Percentiles rank a stretch among this genome's conserved stretches.
These are phyloP conservation scores for Sinohyriopsis cumingii DNA, from an alignment of 2,888 invertebrate species.

Conservation along the genomic window DNA sequence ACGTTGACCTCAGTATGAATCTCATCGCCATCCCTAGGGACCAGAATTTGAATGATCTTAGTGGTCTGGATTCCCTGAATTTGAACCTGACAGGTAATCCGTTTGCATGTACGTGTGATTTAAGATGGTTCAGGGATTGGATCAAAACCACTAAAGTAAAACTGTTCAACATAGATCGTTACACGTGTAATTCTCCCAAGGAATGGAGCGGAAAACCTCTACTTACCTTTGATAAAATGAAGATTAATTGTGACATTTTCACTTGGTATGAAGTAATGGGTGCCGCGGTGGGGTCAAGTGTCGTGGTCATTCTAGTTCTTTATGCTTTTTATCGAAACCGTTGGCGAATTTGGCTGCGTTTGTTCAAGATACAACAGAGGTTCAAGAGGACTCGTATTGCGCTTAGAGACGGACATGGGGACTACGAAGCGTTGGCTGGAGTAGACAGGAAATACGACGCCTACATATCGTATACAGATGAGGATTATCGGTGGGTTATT, in stretches of 20 bases:
- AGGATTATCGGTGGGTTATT: slow-evolving; percentile 45
- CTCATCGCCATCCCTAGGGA: slow-evolving; percentile 62
- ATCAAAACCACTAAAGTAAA: slow-evolving; percentile 82
- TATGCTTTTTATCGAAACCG: slow-evolving; percentile 29
- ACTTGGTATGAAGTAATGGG: slow-evolving; percentile 34
- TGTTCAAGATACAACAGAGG: slow-evolving; percentile 16
- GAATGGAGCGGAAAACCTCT: slow-evolving; percentile 44
- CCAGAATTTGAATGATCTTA: slow-evolving; percentile 77
- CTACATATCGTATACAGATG: slow-evolving; percentile 43
- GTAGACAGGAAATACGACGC: slow-evolving; percentile 27
- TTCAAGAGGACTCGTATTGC: too few species aligned
- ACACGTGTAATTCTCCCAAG: slow-evolving; percentile 46
- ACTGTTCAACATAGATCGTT: slow-evolving; percentile 25
- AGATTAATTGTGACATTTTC: slow-evolving; percentile 48
- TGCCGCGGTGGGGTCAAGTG: slow-evolving; percentile 13
- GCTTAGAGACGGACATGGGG: not conserved
- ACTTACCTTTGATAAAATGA: slow-evolving; percentile 39
- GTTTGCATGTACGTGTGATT: slow-evolving; percentile 89
- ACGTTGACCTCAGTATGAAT: slow-evolving; percentile 64
- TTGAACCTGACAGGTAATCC: slow-evolving; percentile 86
- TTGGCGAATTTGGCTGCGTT: slow-evolving; percentile 31
- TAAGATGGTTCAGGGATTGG: slow-evolving; percentile 94
- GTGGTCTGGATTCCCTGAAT: slow-evolving; percentile 75
- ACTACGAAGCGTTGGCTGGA: slow-evolving; percentile 22
- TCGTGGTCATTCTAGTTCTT: slow-evolving; percentile 22